Conservation (phyloP, 2,113 vertebrate species). For the Trichechus manatus region DNA sequence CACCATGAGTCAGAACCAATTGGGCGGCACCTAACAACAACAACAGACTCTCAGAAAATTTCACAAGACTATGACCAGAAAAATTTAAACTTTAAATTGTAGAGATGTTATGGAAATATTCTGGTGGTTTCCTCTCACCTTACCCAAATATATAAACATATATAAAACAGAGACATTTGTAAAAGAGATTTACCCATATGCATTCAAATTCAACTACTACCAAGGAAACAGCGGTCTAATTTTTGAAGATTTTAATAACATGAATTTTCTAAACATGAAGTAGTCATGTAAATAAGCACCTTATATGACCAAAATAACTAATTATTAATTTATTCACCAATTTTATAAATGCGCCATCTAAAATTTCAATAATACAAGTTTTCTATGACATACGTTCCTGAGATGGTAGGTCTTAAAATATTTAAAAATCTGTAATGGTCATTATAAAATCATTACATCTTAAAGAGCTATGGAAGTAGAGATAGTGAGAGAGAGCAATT, state of each 20-base stretch:
- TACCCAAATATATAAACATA: background rate
- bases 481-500: background rate
- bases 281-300: conserved; percentile 22
- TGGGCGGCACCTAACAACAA: no score
- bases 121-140: background rate
- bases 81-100: conserved; percentile 10
- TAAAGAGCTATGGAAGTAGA: background rate
- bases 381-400: conserved; percentile 25
- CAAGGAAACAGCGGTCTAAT: background rate
- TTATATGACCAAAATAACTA: background rate
- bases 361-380: background rate
- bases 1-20: no score
- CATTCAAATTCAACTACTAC: background rate
- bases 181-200: conserved; percentile 43
- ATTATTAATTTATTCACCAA: conserved; percentile 12
- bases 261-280: conserved; percentile 28
- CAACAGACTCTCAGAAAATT: background rate
- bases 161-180: background rate
- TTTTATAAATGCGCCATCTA: conserved; percentile 24
- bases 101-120: background rate
- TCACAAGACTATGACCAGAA: background rate
- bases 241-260: conserved; percentile 4
- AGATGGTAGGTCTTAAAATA: conserved; percentile 33
- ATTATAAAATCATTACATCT: background rate
- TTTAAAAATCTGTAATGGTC: conserved; percentile 20